Evolutionary conservation across 2,888 invertebrate species (phyloP).

Genomic region (Tinea trinotella): DNA sequence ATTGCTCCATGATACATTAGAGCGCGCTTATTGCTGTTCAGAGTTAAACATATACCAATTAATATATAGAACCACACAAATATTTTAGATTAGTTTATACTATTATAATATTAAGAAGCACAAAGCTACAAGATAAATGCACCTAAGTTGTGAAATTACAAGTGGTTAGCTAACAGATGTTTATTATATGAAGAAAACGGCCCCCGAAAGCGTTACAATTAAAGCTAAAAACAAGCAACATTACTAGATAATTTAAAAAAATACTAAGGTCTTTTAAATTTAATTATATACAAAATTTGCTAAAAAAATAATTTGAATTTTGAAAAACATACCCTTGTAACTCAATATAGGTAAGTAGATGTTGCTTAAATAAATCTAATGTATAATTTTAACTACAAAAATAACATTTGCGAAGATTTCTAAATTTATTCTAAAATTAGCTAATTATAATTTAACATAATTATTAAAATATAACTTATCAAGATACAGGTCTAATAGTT

Average conservation of each 20-base stretch:
- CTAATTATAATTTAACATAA: constrained; percentile 2
- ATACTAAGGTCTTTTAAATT: neutral
- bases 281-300: neutral
- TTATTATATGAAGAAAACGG: constrained; percentile 1
- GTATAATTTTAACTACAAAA: constrained; percentile 2
- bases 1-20: neutral
- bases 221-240: constrained; percentile 11
- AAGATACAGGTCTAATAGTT: neutral
- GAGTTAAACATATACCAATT: neutral
- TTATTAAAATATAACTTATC: constrained; percentile 2
- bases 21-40: neutral
- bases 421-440: constrained; percentile 8
- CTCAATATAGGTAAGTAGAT: neutral
- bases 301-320: neutral
- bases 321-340: neutral
- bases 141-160: neutral
- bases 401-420: neutral
- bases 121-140: constrained; percentile 10
- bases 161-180: neutral
- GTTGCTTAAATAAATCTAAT: neutral
- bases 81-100: neutral
- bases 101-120: constrained; percentile 1
- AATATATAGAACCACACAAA: neutral
- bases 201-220: constrained; percentile 19
- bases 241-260: constrained; percentile 10